These are phyloP conservation scores for Lasioglossum morio DNA, from an alignment of 2,888 invertebrate species.

Conservation along the genomic window DNA sequence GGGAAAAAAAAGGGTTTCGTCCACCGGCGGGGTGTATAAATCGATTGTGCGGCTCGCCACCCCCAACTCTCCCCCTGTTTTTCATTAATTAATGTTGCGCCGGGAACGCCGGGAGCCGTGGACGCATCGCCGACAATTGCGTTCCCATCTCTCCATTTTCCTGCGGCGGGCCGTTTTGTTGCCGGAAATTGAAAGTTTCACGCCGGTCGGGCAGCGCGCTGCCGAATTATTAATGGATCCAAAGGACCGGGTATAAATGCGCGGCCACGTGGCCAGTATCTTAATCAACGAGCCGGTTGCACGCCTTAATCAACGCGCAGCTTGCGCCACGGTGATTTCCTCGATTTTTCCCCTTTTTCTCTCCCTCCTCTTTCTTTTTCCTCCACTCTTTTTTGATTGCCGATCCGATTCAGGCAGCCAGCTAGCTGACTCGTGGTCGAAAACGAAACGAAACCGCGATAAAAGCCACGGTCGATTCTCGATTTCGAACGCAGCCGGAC, in stretches of 20 bases:
- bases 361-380: not conserved
- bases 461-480: constrained; percentile 34
- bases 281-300: constrained; percentile 31
- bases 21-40: not conserved
- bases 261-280: not conserved
- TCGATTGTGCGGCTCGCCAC: not conserved
- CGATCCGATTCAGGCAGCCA: not conserved
- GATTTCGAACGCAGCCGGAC: constrained; percentile 24
- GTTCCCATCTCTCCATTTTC: constrained; percentile 18
- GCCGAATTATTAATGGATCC: constrained; percentile 40
- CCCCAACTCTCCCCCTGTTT: not conserved
- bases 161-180: constrained; percentile 18
- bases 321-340: not conserved
- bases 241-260: constrained; percentile 20
- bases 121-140: constrained; percentile 27
- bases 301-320: constrained; percentile 9
- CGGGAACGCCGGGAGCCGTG: not conserved
- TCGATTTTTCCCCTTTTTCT: not conserved
- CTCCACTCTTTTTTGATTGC: not conserved
- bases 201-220: not conserved
- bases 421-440: not conserved
- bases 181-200: constrained; percentile 47
- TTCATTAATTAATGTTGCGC: constrained; percentile 32
- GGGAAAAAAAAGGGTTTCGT: not conserved
- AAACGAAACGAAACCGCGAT: constrained; percentile 21